Conservation (phyloP, 1,140 invertebrate genomes). For the Caenorhabditis briggsae region DNA sequence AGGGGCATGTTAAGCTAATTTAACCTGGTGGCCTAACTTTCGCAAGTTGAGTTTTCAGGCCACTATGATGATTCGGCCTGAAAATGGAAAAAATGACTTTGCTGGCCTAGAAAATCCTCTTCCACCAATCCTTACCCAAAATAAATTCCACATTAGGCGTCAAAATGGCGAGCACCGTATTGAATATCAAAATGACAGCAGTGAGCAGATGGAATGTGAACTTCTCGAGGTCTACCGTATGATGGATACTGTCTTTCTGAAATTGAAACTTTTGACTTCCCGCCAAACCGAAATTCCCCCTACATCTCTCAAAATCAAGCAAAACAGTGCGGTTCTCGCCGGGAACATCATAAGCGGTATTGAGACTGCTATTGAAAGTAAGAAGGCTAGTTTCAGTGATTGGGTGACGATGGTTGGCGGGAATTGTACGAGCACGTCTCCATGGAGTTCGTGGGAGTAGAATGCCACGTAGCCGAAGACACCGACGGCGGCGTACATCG, state of each 20-base stretch:
- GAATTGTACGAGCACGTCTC: constrained; percentile 88
- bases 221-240: constrained; percentile 46
- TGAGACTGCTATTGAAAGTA: constrained; percentile 92
- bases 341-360: constrained; percentile 97
- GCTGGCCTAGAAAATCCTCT: too few relatives aligned
- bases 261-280: background rate
- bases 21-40: too few relatives aligned
- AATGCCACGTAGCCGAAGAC: constrained; percentile 96
- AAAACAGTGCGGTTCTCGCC: constrained; percentile 91
- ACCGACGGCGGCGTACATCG: constrained; percentile 83
- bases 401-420: constrained; percentile 50
- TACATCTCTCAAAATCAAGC: constrained; percentile 89
- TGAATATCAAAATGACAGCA: constrained; percentile 84
- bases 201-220: constrained; percentile 86
- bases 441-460: constrained; percentile 81
- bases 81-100: too few relatives aligned
- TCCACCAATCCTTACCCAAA: background rate
- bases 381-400: constrained; percentile 90
- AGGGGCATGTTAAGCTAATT: too few relatives aligned
- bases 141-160: constrained; percentile 87
- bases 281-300: constrained; percentile 63
- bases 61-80: too few relatives aligned
- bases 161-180: constrained; percentile 83
- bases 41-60: too few relatives aligned
- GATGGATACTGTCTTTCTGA: constrained; percentile 56